Base-by-base conservation (phyloP, 2,888 invertebrate species). In the Drosophila maculinotata region DNA sequence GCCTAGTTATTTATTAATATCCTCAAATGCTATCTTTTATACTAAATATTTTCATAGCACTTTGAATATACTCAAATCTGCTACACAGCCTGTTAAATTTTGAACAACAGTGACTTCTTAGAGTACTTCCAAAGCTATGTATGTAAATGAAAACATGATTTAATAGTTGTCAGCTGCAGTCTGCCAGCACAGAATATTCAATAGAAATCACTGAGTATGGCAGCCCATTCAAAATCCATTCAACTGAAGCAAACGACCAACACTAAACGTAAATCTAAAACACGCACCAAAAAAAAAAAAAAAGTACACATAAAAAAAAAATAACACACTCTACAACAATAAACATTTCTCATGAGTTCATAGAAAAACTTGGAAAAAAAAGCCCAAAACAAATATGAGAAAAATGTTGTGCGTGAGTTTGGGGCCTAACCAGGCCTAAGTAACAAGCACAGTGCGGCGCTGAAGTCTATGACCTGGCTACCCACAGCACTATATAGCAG, bases 401-500 rank as follows among this genome's bases (percentile, higher is more conserved):
- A 59, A 71, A 76, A 65, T 51, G 51, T 26, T 57, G 41, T 63
- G 64, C 49, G 74, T 73, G 74, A 44, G 51, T 30, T 8, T n/a
- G 41, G 48, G 17, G 25, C 33, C 41, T 51, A 70, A 59, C 41
- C 60, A 49, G 72, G 76, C 71, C 76, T 65, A 65, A 56, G 54
- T 59, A 66, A 76, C 76, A 47, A 30, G 42, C 44, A 41, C 48
- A 26, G 35, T 23, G 26, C 25, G 48, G 26, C 30, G 48, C 33
- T 49, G 30, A 54, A 66, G 73, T 76, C 73, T 73, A 73, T 73
- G 73, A 73, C 73, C 73, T 42, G 72, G 44, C 72, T 56, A 73
- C 72, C 75, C 66, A 76, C 38, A 53, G 49, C 65, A 41, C 76
- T 70, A 53, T 59, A 60, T 47, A 75, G 38, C 36, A 15, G 9